Percentiles rank a stretch among this genome's conserved stretches.
Conservation (phyloP, 2,797 vertebrate species). For the Acestrorhynchus altus region DNA sequence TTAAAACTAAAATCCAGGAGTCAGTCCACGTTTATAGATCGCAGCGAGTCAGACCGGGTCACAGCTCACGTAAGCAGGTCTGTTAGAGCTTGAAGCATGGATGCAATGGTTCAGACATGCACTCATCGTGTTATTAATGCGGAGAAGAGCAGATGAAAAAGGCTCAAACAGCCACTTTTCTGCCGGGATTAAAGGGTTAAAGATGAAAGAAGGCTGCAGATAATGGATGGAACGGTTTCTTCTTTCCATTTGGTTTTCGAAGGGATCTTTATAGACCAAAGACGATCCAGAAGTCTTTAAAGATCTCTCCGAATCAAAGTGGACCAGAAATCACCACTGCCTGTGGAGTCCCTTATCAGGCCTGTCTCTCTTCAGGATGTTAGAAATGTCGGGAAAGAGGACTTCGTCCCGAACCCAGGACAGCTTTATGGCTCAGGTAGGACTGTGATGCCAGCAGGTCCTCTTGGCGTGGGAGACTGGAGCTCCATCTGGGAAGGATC, state of each 20-base stretch:
- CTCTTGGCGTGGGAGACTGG: not conserved
- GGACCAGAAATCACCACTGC: not conserved
- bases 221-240: not conserved
- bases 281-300: not conserved
- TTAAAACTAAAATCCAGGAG: too few relatives aligned
- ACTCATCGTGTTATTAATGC: too few relatives aligned
- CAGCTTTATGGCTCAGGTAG: slow-evolving; percentile 6
- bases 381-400: not conserved
- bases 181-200: not conserved
- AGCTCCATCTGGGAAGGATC: slow-evolving; percentile 15
- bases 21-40: too few relatives aligned
- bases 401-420: not conserved
- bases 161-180: too few relatives aligned
- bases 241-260: not conserved
- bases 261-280: not conserved
- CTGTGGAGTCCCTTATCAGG: not conserved
- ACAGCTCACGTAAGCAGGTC: not conserved
- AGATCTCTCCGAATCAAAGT: not conserved
- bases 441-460: not conserved
- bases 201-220: not conserved
- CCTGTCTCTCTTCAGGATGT: not conserved
- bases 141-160: too few relatives aligned
- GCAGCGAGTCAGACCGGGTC: not conserved
- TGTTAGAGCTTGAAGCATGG: not conserved
- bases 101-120: not conserved